Conservation (phyloP, 2,797 vertebrate species). For the Melanogrammus aeglefinus region DNA sequence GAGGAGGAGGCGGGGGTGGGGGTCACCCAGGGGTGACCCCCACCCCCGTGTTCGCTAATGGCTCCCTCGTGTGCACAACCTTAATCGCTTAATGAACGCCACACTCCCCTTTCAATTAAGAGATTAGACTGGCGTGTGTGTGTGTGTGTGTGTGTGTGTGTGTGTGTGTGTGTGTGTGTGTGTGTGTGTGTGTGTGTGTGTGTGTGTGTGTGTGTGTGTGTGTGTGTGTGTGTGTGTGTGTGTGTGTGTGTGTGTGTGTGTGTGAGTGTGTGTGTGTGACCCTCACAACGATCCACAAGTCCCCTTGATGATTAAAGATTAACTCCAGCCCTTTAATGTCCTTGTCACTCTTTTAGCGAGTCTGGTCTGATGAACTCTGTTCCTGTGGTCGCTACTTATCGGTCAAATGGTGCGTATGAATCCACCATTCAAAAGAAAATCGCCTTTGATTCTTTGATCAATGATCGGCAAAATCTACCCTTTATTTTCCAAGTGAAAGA, state of each 20-base stretch:
- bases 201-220: neutral
- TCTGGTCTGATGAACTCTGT: neutral
- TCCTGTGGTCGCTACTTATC: neutral
- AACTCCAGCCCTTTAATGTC: neutral
- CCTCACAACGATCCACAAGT: neutral
- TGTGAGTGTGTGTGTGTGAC: too few relatives aligned
- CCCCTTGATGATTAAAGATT: neutral
- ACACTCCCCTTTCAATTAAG: constrained; percentile 61
- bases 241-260: constrained; percentile 9
- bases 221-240: neutral
- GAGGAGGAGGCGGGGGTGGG: neutral
- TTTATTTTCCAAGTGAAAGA: too few relatives aligned
- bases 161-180: constrained; percentile 7
- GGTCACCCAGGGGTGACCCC: neutral
- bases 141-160: neutral
- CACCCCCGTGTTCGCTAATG: neutral
- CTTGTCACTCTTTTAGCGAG: neutral
- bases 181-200: constrained; percentile 1
- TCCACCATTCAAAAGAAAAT: too few relatives aligned
- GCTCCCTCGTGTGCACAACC: constrained; percentile 29
- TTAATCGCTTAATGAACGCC: constrained; percentile 68
- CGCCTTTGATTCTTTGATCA: neutral
- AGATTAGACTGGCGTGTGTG: constrained; percentile 30
- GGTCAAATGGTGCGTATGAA: neutral
- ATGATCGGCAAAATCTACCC: neutral